phyloP scores from a whole-genome alignment of 2,888 invertebrate species.

The Diadromus collaris region DNA sequence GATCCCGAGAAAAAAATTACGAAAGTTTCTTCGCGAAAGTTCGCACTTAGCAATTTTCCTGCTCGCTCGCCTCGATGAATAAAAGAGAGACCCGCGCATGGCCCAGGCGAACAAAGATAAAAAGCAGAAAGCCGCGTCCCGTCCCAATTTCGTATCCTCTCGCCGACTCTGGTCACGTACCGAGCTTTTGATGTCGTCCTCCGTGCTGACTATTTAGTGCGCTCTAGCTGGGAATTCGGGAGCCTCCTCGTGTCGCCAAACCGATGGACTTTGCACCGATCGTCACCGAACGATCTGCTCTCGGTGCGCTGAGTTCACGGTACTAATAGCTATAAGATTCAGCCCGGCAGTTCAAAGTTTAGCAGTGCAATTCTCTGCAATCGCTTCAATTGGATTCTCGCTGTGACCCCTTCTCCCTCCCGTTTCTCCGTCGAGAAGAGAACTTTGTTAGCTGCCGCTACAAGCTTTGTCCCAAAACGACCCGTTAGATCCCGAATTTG shows the following conservation, averaged over 20 bases:
- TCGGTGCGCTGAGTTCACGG: conserved; percentile 33
- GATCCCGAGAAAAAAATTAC: conserved; percentile 54
- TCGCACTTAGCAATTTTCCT: conserved; percentile 62
- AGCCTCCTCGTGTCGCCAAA: conserved; percentile 43
- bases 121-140: conserved; percentile 10
- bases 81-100: conserved; percentile 31
- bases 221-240: conserved; percentile 10
- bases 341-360: conserved; percentile 40
- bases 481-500: too few species aligned
- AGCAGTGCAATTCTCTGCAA: conserved; percentile 26
- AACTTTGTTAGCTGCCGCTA: background rate
- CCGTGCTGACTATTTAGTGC: conserved; percentile 43
- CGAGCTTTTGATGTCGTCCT: conserved; percentile 46
- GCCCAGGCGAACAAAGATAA: conserved; percentile 20
- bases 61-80: conserved; percentile 55
- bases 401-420: conserved; percentile 7
- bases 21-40: conserved; percentile 49
- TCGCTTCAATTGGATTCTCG: conserved; percentile 41
- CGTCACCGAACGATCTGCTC: conserved; percentile 54
- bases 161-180: conserved; percentile 46
- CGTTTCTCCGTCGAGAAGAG: background rate
- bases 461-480: background rate
- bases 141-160: conserved; percentile 31
- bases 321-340: conserved; percentile 36
- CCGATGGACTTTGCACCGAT: conserved; percentile 61